Conservation (phyloP, 2,113 vertebrate genomes). For the Gobio gobio region DNA sequence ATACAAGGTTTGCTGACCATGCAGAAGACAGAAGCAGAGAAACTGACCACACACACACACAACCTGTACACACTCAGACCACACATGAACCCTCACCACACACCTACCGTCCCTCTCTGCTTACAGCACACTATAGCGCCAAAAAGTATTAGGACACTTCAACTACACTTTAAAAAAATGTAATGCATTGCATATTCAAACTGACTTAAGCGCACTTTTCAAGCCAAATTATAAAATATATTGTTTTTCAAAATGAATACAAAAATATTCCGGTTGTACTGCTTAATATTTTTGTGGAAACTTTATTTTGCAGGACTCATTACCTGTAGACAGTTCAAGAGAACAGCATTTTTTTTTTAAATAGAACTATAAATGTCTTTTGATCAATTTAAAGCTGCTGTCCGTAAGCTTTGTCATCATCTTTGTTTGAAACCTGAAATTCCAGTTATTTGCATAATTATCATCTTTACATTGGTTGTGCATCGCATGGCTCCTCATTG, state of each 20-base stretch:
- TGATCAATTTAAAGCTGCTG: background rate
- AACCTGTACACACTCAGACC: constrained; percentile 30
- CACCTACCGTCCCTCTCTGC: background rate
- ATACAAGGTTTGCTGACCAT: constrained; percentile 35
- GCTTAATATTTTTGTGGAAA: background rate
- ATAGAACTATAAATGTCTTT: background rate
- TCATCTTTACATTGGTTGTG: too few relatives aligned
- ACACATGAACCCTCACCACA: constrained; percentile 34
- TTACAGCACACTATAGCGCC: background rate
- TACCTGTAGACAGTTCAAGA: too few relatives aligned
- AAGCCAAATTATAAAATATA: background rate
- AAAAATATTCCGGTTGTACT: background rate
- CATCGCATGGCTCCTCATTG: too few relatives aligned
- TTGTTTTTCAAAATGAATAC: background rate
- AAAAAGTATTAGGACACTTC: background rate
- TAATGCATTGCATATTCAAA: background rate
- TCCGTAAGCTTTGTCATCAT: too few relatives aligned
- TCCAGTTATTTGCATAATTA: too few relatives aligned
- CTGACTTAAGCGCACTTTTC: background rate
- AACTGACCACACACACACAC: constrained; percentile 13
- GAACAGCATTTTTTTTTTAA: too few relatives aligned
- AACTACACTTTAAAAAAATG: background rate
- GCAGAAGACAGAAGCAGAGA: constrained; percentile 32
- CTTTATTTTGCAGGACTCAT: too few relatives aligned
- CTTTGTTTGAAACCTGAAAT: too few relatives aligned